Evolutionary conservation across 2,797 vertebrate genomes (phyloP).

Genomic region (Bucorvus abyssinicus): DNA sequence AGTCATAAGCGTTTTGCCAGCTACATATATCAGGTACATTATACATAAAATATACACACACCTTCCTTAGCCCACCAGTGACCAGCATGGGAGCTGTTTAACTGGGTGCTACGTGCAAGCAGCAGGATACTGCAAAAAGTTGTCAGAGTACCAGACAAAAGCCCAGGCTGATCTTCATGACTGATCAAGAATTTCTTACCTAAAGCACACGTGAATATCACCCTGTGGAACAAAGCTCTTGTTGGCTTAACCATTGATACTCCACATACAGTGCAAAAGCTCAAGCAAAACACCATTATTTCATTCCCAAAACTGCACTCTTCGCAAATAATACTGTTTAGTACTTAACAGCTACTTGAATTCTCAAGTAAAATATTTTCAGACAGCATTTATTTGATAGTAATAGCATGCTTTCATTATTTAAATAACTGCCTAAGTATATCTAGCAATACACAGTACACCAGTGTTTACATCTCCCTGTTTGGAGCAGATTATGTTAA

Average conservation of each 20-base stretch:
- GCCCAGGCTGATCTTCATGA: not conserved
- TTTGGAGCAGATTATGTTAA: not conserved
- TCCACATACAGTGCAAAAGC: not conserved
- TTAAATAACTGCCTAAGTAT: not conserved
- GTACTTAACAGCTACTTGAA: not conserved
- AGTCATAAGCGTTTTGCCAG: not conserved
- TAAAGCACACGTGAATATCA: not conserved
- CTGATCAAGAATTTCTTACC: not conserved
- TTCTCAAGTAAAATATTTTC: not conserved
- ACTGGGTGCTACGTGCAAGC: not conserved
- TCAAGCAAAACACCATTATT: not conserved
- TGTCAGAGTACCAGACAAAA: not conserved
- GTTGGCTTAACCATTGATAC: not conserved
- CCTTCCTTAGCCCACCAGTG: not conserved
- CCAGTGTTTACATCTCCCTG: not conserved
- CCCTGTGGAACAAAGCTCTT: not conserved
- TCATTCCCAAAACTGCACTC: not conserved
- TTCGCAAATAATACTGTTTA: not conserved
- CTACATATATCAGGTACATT: not conserved
- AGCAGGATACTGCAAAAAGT: not conserved
- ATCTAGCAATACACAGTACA: not conserved
- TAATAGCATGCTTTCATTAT: not conserved
- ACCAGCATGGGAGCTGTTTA: not conserved
- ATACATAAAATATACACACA: rapidly evolving
- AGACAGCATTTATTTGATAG: not conserved